phyloP scores from a whole-genome alignment of 1,140 invertebrate species.

The Camponotus pennsylvanicus region DNA sequence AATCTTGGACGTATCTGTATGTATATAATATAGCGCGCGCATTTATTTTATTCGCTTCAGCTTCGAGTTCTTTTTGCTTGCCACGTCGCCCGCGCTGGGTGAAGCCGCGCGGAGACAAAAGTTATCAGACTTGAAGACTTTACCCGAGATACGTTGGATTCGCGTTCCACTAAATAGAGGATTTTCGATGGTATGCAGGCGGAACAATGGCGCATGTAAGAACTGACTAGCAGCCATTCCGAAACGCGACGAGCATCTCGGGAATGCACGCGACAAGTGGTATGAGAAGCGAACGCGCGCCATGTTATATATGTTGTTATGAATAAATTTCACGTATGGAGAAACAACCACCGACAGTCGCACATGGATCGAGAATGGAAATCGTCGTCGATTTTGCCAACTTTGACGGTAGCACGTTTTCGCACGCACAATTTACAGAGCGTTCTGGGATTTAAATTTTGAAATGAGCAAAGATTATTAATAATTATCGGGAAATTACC shows the following conservation, averaged over 20 bases:
- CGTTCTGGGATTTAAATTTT: background rate
- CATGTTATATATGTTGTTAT: constrained; percentile 6
- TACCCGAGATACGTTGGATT: constrained; percentile 13
- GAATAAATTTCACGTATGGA: constrained; percentile 36
- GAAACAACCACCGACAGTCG: background rate
- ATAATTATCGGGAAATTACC: background rate
- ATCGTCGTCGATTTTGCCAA: constrained; percentile 10
- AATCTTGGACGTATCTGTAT: constrained; percentile 39
- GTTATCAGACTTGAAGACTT: constrained; percentile 40
- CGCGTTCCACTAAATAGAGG: constrained; percentile 48
- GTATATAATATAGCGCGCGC: background rate
- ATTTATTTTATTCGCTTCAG: constrained; percentile 38
- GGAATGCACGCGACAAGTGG: constrained; percentile 27
- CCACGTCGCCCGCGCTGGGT: constrained; percentile 16
- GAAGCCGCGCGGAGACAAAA: constrained; percentile 51
- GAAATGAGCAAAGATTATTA: background rate
- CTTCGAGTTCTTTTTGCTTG: constrained; percentile 31
- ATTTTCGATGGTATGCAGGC: constrained; percentile 46
- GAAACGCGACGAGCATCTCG: constrained; percentile 35
- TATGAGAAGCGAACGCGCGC: constrained; percentile 4
- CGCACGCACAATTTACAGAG: background rate
- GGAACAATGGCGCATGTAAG: constrained; percentile 42
- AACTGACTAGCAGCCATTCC: constrained; percentile 39
- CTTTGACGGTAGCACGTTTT: background rate
- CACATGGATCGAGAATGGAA: background rate